phyloP scores from a whole-genome alignment of 2,888 invertebrate species.

The Hoplodrina ambigua region DNA sequence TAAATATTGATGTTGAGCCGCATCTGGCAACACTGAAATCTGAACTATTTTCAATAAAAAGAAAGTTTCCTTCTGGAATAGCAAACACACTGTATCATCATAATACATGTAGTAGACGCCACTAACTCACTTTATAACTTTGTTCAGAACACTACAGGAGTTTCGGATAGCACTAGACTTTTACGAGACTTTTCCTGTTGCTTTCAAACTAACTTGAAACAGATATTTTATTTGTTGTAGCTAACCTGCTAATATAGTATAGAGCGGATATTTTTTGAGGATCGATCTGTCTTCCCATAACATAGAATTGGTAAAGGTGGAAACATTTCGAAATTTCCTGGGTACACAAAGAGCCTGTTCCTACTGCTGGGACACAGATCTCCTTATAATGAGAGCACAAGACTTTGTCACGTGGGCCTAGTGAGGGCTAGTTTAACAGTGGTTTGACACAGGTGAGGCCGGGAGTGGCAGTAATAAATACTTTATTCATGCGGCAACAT shows the following conservation, averaged over 20 bases:
- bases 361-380: too few species aligned
- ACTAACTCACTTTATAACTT: conserved; percentile 14
- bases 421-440: too few species aligned
- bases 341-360: too few species aligned
- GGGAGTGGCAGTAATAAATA: too few species aligned
- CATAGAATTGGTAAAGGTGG: too few species aligned
- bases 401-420: too few species aligned
- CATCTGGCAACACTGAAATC: conserved; percentile 6
- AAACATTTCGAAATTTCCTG: too few species aligned
- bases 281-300: background rate
- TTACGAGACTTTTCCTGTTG: conserved; percentile 32
- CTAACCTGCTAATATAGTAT: background rate
- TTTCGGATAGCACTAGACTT: conserved; percentile 38
- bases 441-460: too few species aligned
- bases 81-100: conserved; percentile 11
- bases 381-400: too few species aligned
- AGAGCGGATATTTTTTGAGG: background rate
- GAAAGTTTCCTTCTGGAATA: background rate
- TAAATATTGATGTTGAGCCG: conserved; percentile 3
- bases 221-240: background rate
- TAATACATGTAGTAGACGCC: conserved; percentile 19
- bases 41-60: conserved; percentile 13
- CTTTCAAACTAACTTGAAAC: background rate
- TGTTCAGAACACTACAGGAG: conserved; percentile 6
- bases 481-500: too few species aligned